Evolutionary conservation across 2,888 invertebrate species (phyloP), one percentile per base, ranked within the genome.

Genomic region (Andrena bicolor): DNA sequence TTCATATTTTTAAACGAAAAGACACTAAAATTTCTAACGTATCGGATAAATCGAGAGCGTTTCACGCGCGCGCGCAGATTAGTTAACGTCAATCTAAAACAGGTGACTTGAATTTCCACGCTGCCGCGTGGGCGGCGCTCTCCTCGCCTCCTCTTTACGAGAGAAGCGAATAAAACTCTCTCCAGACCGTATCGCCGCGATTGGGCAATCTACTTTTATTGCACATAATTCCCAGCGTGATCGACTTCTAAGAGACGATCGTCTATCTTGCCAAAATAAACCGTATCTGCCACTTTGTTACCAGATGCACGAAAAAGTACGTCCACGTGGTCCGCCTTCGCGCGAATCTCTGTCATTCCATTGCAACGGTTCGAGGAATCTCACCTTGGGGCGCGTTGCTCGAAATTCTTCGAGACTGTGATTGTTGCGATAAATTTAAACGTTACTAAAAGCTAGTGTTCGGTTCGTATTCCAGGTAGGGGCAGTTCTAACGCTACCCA

Each of bases 191-290:
- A 56, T 49, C 72, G n/a, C 20, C 56, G 10, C 26, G n/a, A 16
- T 32, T 10, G 28, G 6, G 7, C 32, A 16, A 51, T 76, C 69
- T 70, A 78, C 72, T 72, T 73, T 68, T 64, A 79, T 69, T 63
- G 23, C 35, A 10, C 61, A 48, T 26, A n/a, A 66, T 70, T 53
- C 71, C 56, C 8, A 16, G n/a, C 26, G n/a, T 16, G 56, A 66
- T 30, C 8, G 30, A 26, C 32, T 64, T 76, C 58, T 30, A 60
- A 48, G 68, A 66, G 66, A 58, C 66, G 41, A 23, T 66, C 26
- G 63, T 28, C 68, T 41, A 69, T 64, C 76, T 41, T 69, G 80
- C 65, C 68, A 68, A 80, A 76, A 80, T 76, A 68, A 82, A 80
- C 66, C 26, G 32, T 16, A 6, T 28, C 41, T 26, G 70, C 23